Evolutionary conservation across 2,113 vertebrate species (phyloP).

Genomic region (Onychostoma macrolepis): DNA sequence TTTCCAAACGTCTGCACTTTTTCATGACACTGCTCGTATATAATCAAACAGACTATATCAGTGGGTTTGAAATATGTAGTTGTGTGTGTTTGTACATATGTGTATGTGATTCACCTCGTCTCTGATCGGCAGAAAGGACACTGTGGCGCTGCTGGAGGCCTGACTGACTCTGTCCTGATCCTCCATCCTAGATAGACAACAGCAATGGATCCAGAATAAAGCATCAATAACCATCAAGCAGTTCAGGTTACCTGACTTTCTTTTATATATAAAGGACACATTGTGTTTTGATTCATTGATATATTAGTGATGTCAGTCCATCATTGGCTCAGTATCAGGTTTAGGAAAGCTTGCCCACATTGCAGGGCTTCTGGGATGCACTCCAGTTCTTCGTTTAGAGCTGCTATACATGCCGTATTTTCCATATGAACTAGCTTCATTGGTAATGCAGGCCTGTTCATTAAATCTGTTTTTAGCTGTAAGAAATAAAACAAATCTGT

Average conservation of each 20-base stretch:
- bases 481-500: too few relatives aligned
- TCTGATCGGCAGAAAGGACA: slow-evolving; percentile 74
- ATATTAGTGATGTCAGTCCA: too few relatives aligned
- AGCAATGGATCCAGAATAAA: not conserved
- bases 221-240: not conserved
- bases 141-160: slow-evolving; percentile 79
- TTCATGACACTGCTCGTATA: slow-evolving; percentile 67
- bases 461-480: too few relatives aligned
- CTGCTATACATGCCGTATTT: too few relatives aligned
- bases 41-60: not conserved
- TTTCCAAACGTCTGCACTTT: slow-evolving; percentile 88
- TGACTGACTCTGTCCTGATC: slow-evolving; percentile 79
- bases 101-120: slow-evolving; percentile 34
- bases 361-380: too few relatives aligned
- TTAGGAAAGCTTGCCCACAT: too few relatives aligned
- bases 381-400: too few relatives aligned
- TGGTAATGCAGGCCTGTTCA: too few relatives aligned
- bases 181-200: slow-evolving; percentile 72
- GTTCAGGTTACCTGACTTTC: not conserved
- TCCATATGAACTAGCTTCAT: too few relatives aligned
- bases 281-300: too few relatives aligned
- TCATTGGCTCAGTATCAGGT: too few relatives aligned
- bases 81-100: not conserved
- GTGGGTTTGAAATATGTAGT: not conserved
- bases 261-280: not conserved